phyloP scores from a whole-genome alignment of 2,888 invertebrate species.

The Hanleya hanleyi region DNA sequence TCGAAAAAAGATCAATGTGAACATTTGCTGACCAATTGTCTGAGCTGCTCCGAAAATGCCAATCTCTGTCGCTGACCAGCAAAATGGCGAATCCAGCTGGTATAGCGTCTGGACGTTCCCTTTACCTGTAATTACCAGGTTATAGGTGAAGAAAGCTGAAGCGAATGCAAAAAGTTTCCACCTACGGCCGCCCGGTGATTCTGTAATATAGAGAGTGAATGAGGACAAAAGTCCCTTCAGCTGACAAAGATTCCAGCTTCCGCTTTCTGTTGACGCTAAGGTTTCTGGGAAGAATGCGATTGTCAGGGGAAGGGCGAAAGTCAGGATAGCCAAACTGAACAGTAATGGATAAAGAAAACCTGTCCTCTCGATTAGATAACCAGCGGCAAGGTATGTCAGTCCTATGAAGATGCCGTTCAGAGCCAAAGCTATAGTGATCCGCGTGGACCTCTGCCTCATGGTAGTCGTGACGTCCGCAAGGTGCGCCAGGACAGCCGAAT shows the following conservation, averaged over 20 bases:
- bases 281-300: neutral
- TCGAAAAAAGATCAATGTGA: neutral
- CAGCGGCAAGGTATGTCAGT: neutral
- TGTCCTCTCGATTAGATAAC: neutral
- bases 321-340: neutral
- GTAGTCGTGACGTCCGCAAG: neutral
- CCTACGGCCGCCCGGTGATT: neutral
- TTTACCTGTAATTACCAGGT: neutral
- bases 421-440: neutral
- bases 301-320: neutral
- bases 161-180: neutral
- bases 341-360: neutral
- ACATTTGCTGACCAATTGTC: neutral
- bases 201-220: neutral
- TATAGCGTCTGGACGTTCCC: neutral
- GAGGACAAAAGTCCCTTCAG: neutral
- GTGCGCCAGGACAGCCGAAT: neutral
- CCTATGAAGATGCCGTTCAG: neutral
- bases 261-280: neutral
- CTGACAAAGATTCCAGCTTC: neutral
- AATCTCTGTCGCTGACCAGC: neutral
- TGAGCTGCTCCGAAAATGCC: neutral
- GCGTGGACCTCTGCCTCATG: neutral
- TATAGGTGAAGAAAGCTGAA: neutral
- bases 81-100: neutral